Evolutionary conservation across 2,113 vertebrate genomes (phyloP).

Genomic region (Hoplias malabaricus): DNA sequence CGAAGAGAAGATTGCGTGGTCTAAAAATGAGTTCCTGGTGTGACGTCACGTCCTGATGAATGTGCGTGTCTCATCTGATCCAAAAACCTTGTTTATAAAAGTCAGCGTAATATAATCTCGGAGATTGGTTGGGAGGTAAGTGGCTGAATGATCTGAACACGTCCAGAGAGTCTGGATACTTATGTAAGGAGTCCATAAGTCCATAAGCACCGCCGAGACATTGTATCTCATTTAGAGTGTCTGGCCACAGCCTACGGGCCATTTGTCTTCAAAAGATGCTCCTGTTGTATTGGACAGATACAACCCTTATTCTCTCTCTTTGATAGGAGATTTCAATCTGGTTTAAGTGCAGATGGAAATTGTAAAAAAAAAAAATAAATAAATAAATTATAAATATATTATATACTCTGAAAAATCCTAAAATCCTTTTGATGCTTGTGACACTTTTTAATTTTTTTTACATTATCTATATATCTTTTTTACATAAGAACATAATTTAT

Average conservation of each 20-base stretch:
- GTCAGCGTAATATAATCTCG: slow-evolving; percentile 55
- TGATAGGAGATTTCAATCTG: not conserved
- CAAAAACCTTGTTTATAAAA: slow-evolving; percentile 52
- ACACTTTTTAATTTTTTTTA: too few relatives aligned
- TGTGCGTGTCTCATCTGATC: slow-evolving; percentile 50
- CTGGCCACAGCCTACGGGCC: slow-evolving; percentile 26
- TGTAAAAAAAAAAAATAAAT: not conserved
- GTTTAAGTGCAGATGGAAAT: slow-evolving; percentile 10
- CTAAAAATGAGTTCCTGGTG: slow-evolving; percentile 37
- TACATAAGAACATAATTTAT: too few relatives aligned
- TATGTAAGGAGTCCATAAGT: slow-evolving; percentile 40
- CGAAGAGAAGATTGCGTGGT: slow-evolving; percentile 15
- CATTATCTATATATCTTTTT: too few relatives aligned
- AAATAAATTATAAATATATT: too few relatives aligned
- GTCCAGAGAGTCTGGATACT: slow-evolving; percentile 33
- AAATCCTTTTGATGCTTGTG: too few relatives aligned
- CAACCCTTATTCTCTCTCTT: slow-evolving; percentile 8
- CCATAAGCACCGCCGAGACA: slow-evolving; percentile 43
- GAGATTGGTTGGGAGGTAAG: slow-evolving; percentile 55
- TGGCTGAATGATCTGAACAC: slow-evolving; percentile 51
- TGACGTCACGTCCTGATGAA: slow-evolving; percentile 55
- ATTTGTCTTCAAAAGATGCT: slow-evolving; percentile 45
- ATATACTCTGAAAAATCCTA: too few relatives aligned
- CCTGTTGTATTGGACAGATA: slow-evolving; percentile 40
- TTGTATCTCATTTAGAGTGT: slow-evolving; percentile 46